Conservation (phyloP, 2,797 vertebrate species). For the Megaceryle alcyon region DNA sequence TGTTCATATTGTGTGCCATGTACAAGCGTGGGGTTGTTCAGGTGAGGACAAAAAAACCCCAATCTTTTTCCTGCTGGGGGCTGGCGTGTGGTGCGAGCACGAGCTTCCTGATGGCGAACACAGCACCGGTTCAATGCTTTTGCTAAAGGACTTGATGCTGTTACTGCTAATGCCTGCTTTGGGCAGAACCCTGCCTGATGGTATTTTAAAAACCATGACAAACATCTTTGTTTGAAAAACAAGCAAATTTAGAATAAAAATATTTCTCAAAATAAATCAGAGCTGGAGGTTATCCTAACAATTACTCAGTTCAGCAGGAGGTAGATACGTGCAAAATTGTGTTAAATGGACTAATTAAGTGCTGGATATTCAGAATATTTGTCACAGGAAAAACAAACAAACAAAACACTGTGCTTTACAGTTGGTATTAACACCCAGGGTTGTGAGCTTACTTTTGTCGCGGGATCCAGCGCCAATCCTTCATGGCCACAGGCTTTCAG, state of each 20-base stretch:
- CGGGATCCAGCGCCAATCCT: slow-evolving; percentile 86
- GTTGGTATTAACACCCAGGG: neutral
- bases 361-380: neutral
- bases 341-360: neutral
- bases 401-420: neutral
- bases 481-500: slow-evolving; percentile 67
- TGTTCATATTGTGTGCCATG: slow-evolving; percentile 95
- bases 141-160: neutral
- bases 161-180: accelerated
- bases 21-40: slow-evolving; percentile 94
- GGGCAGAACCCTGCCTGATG: neutral
- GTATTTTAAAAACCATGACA: neutral
- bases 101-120: accelerated
- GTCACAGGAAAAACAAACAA: neutral
- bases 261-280: neutral
- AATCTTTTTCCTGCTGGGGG: accelerated
- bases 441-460: slow-evolving; percentile 81
- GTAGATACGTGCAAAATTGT: neutral
- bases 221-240: neutral
- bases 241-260: neutral
- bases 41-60: slow-evolving; percentile 68
- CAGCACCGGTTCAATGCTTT: neutral
- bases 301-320: neutral
- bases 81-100: accelerated
- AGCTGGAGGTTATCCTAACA: neutral